Evolutionary conservation across 2,888 invertebrate species (phyloP), one percentile per base, ranked within the genome.

Genomic region (Terebella lapidaria): DNA sequence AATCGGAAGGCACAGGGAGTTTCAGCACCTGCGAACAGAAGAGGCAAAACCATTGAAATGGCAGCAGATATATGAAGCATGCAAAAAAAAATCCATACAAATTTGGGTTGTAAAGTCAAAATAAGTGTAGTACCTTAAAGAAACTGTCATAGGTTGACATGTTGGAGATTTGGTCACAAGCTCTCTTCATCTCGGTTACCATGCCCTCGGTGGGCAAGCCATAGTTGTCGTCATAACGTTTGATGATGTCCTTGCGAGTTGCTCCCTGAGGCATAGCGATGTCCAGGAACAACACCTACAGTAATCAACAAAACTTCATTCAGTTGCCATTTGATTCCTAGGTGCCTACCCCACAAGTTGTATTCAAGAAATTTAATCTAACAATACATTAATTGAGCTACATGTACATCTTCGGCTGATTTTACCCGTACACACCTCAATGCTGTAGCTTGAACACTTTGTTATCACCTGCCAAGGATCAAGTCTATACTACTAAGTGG

Each of bases 171-270:
- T 62, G 64, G 2, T 68, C 61, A 26, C 70, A 66, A 1, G 72
- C 70, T 1, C 61, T 67, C 28, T 74, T 74, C 74, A 74, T 74
- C 58, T 68, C 57, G 54, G 61, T 61, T 1, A 73, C 72, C 74
- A 74, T 74, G 1, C 68, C 69, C 1, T 62, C 56, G 1, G 72
- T 73, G 0, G 74, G 74, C 42, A 74, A 73, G 3, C 74, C 74
- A 2, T 67, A 61, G 57, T 72, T 71, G 27, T 67, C 67, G 59
- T 74, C 74, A 35, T 74, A 74, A 2, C 73, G 65, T 42, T 69
- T 66, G 18, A 72, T 69, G 29, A 74, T 47, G 2, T 71, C 68
- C 28, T 69, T 60, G 30, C 70, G 56, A 26, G 64, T 67, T 64
- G 68, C 70, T 2, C 67, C 68, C 4, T 64, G 61, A 1, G 73